Evolutionary conservation across 2,797 vertebrate species (phyloP).

Genomic region (Peromyscus melanophrys): DNA sequence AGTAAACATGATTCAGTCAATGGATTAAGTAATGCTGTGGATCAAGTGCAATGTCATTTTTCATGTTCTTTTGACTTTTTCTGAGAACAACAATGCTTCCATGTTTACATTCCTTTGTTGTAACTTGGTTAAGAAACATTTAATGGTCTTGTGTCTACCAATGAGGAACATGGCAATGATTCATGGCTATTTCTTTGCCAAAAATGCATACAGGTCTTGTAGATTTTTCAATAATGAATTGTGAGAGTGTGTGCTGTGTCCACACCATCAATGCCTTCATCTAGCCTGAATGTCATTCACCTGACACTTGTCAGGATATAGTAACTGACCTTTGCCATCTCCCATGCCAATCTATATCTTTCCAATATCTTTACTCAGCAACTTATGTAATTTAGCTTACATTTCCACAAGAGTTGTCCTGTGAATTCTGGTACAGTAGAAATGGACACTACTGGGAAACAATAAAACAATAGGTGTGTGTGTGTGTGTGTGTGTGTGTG

Average conservation of each 20-base stretch:
- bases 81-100: slow-evolving; percentile 28
- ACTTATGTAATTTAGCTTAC: neutral
- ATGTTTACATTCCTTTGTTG: slow-evolving; percentile 17
- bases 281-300: neutral
- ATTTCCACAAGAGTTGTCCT: neutral
- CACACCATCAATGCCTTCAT: neutral
- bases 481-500: neutral
- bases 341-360: neutral
- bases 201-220: neutral
- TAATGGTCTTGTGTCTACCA: neutral
- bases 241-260: neutral
- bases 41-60: slow-evolving; percentile 42
- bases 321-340: neutral
- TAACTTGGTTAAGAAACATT: slow-evolving; percentile 36
- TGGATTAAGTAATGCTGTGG: neutral
- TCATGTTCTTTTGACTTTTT: neutral
- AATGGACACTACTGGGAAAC: neutral
- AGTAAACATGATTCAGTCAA: neutral
- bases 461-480: neutral
- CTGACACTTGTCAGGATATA: neutral
- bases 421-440: neutral
- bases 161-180: neutral
- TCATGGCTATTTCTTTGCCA: neutral
- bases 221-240: neutral
- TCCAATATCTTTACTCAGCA: neutral